Evolutionary conservation across 2,113 vertebrate species (phyloP).

Genomic region (Takifugu bimaculatus): DNA sequence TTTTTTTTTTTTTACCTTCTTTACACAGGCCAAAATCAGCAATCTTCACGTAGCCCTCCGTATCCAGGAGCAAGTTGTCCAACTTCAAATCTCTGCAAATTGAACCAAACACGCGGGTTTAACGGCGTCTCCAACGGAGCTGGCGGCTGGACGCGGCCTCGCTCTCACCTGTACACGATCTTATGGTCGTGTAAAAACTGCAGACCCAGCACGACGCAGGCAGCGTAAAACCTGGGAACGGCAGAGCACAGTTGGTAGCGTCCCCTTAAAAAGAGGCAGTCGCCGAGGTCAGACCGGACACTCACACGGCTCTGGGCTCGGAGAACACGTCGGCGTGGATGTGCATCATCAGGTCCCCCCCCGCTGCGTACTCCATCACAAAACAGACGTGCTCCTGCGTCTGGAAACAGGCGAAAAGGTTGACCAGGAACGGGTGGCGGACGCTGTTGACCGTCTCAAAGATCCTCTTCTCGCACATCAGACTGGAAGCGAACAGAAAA

Average conservation of each 20-base stretch:
- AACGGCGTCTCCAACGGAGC: fast-evolving
- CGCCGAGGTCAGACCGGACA: conserved; percentile 26
- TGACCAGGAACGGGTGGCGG: conserved; percentile 97
- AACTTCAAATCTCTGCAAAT: conserved; percentile 91
- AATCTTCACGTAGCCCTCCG: conserved; percentile 98
- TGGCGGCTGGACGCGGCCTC: neutral
- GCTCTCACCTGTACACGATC: conserved; percentile 94
- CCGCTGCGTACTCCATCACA: conserved; percentile 99
- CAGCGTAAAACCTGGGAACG: conserved; percentile 89
- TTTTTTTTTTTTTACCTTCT: conserved; percentile 81
- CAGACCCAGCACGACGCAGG: conserved; percentile 94
- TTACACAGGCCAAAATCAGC: conserved; percentile 99
- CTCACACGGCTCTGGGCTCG: conserved; percentile 96
- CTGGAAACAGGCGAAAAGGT: conserved; percentile 99
- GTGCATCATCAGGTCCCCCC: conserved; percentile 99
- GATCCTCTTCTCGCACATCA: conserved; percentile 99
- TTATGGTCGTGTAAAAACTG: conserved; percentile 97
- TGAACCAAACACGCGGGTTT: conserved; percentile 8
- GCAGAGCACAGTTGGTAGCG: too few relatives aligned
- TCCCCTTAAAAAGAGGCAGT: neutral
- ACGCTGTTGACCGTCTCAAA: conserved; percentile 99
- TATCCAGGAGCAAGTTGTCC: conserved; percentile 96
- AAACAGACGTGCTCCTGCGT: conserved; percentile 98
- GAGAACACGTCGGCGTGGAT: conserved; percentile 98
- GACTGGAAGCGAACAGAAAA: conserved; percentile 63